A percentile compares a stretch with the other conserved stretches of the same genome.
Evolutionary conservation across 2,888 invertebrate genomes (phyloP).

Genomic region (Spatulosminthurus flaviceps): DNA sequence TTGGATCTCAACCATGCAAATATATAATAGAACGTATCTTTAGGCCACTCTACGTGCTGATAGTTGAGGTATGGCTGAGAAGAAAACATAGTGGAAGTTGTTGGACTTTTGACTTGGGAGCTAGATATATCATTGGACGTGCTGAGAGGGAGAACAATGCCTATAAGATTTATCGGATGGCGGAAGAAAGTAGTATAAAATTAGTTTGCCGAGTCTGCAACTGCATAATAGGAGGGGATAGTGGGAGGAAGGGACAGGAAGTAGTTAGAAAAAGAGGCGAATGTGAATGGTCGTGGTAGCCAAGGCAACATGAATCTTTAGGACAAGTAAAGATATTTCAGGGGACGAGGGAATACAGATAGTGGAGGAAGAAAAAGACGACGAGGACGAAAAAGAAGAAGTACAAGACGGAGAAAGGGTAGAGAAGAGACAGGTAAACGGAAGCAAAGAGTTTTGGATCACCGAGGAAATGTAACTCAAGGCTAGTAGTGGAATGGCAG

Average conservation of each 20-base stretch:
- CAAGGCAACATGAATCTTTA: background rate
- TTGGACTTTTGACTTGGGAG: background rate
- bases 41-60: too few species aligned
- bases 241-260: background rate
- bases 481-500: constrained; percentile 22
- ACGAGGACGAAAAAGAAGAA: constrained; percentile 13
- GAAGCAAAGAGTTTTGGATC: constrained; percentile 14
- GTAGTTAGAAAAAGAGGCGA: constrained; percentile 8
- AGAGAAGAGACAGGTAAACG: constrained; percentile 1
- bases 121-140: background rate
- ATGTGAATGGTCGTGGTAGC: background rate
- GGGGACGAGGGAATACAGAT: background rate
- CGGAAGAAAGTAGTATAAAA: constrained; percentile 3
- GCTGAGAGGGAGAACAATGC: background rate
- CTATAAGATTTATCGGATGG: background rate
- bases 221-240: background rate
- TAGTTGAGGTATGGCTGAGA: too few species aligned
- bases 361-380: background rate
- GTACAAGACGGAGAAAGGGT: background rate
- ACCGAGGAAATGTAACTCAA: constrained; percentile 28
- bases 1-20: too few species aligned
- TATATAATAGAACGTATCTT: too few species aligned
- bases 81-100: too few species aligned
- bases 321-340: constrained; percentile 15
- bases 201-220: constrained; percentile 7